Conservation (phyloP, 2,113 vertebrate species). For the Platanista minor region DNA sequence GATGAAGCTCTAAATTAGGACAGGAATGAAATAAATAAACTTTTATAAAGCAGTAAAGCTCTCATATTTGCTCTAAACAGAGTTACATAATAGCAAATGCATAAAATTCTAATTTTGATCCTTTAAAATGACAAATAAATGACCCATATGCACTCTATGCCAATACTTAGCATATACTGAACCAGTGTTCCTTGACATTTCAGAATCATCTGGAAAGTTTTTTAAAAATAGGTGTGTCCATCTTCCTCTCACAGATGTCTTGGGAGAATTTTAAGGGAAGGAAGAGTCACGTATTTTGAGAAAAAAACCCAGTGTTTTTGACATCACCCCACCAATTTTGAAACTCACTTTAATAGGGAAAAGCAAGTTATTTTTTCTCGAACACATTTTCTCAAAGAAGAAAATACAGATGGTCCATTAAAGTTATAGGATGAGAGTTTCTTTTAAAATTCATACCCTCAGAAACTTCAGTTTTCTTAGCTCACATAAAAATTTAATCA, state of each 20-base stretch:
- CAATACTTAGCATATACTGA: not conserved
- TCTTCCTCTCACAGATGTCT: not conserved
- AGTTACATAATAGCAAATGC: not conserved
- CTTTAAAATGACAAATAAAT: constrained; percentile 30
- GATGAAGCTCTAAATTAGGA: not conserved
- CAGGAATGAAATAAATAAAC: not conserved
- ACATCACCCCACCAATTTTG: not conserved
- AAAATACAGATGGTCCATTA: not conserved
- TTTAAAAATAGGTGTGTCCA: not conserved
- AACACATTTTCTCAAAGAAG: not conserved
- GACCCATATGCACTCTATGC: not conserved
- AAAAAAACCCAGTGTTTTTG: not conserved
- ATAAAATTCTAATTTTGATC: not conserved
- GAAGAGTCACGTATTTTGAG: not conserved
- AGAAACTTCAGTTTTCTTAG: constrained; percentile 45
- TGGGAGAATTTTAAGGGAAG: not conserved
- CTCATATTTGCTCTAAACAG: not conserved
- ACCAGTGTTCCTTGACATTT: not conserved
- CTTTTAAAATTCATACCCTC: not conserved
- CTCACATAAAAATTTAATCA: constrained; percentile 64
- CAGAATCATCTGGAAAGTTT: not conserved
- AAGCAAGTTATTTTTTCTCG: not conserved
- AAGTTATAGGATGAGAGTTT: not conserved
- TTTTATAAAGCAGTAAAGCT: not conserved
- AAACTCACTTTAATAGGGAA: not conserved